Evolutionary conservation across 2,888 invertebrate genomes (phyloP).

Genomic region (Sinelater perroti): DNA sequence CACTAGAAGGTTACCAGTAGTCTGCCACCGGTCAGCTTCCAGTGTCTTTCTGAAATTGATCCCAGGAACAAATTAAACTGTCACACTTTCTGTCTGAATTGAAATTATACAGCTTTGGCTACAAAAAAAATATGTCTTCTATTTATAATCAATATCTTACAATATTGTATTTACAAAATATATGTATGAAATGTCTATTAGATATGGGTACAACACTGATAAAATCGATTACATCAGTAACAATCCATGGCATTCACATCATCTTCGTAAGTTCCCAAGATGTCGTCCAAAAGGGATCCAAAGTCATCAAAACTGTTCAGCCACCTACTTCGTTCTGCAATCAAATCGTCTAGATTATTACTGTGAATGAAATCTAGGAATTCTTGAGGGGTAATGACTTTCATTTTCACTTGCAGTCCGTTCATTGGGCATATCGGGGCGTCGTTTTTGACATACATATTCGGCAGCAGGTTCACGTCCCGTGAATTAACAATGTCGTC

Average conservation of each 20-base stretch:
- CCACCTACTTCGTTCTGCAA: conserved; percentile 73
- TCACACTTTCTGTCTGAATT: too few relatives aligned
- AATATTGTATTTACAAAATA: too few relatives aligned
- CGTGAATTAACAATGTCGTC: conserved; percentile 71
- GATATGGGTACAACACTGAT: too few relatives aligned
- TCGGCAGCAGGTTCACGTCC: conserved; percentile 69
- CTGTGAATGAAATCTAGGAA: conserved; percentile 69
- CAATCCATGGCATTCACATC: conserved; percentile 76
- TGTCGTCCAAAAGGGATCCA: conserved; percentile 77
- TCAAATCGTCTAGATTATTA: conserved; percentile 70
- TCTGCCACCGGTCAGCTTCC: too few relatives aligned
- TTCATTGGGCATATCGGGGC: conserved; percentile 44
- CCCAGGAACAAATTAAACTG: too few relatives aligned
- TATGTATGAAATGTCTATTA: too few relatives aligned
- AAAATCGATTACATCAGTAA: conserved; percentile 64
- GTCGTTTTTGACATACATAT: conserved; percentile 64
- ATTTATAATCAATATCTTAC: too few relatives aligned
- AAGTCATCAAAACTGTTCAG: conserved; percentile 73
- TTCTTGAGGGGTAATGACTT: conserved; percentile 64
- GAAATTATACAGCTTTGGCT: too few relatives aligned
- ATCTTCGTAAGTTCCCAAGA: conserved; percentile 69
- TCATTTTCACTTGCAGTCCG: conserved; percentile 53
- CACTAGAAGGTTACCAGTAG: too few relatives aligned
- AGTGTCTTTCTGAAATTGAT: too few relatives aligned
- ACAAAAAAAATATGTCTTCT: too few relatives aligned